These are phyloP conservation scores for Neomorphus geoffroyi DNA, from an alignment of 2,797 vertebrate genomes.

Conservation along the genomic window DNA sequence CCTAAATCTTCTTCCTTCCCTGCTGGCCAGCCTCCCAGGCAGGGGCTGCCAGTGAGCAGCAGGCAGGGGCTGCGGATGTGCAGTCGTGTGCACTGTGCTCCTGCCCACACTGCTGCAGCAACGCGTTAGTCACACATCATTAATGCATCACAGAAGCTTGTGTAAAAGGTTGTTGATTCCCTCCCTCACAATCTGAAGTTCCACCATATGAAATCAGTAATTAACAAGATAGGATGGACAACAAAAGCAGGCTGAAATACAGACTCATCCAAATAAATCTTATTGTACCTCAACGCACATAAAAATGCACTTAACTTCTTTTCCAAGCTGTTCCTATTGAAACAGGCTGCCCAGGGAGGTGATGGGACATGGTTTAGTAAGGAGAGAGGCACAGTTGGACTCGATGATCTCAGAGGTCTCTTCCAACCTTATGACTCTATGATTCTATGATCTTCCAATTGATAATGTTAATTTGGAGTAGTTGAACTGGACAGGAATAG, in stretches of 20 bases:
- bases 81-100: background rate
- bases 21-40: background rate
- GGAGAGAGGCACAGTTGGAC: too few relatives aligned
- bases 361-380: too few relatives aligned
- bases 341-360: too few relatives aligned
- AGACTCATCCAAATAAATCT: background rate
- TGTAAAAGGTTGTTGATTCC: background rate
- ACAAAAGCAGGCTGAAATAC: background rate
- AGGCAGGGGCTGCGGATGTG: background rate
- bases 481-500: background rate
- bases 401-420: too few relatives aligned
- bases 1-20: background rate
- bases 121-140: fast-evolving
- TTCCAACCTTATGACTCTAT: too few relatives aligned
- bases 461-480: background rate
- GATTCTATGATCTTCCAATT: background rate
- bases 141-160: background rate
- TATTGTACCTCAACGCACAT: background rate
- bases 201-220: background rate
- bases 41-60: background rate
- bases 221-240: background rate
- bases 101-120: background rate
- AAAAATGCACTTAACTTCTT: background rate
- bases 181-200: background rate
- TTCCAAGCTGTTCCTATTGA: too few relatives aligned